Evolutionary conservation across 2,888 invertebrate genomes (phyloP), one percentile per base, ranked within the genome.

Genomic region (Monopis laevigella): DNA sequence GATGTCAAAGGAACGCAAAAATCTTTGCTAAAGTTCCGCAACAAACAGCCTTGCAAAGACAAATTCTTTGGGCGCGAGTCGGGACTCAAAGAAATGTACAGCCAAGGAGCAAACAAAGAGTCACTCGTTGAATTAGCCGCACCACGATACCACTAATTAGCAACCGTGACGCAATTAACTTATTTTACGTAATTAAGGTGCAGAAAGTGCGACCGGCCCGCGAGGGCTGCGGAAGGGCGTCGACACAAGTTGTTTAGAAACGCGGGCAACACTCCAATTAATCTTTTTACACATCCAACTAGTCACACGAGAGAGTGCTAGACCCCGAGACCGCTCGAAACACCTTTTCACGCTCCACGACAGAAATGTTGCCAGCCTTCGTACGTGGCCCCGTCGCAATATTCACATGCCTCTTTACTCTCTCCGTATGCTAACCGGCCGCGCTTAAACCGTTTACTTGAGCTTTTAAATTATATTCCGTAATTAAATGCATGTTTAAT

Each of bases 171-270:
- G 74, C 75, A 71, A 69, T 78, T 77, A 77, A 77, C 67, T 77
- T 75, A 77, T 78, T 78, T 77, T 68, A 75, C 80, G 77, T 78
- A 80, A 80, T 80, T 80, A 80, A 77, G 78, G 75, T 62, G 64
- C 73, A 71, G 66, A 73, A 80, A 32, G 32, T 32, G 70, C 65
- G 72, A 70, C 70, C 67, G 71, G 72, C 66, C 72, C 65, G 67
- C 57, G 59, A 58, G 62, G 27, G 16, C 28, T 5, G 4, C 18
- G n/a, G 58, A 60, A 72, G 73, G 73, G 71, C 67, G 58, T 66
- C 66, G 19, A 30, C 30, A 17, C 10, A 17, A 73, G 75, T 73
- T 72, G 74, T 75, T 77, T 73, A 72, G 75, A 67, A 72, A 17
- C 30, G 62, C 62, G 67, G 45, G 69, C 64, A 66, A 65, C 75